These are phyloP conservation scores for Drosophila micromelanica DNA, from an alignment of 1,140 invertebrate species.

Conservation along the genomic window DNA sequence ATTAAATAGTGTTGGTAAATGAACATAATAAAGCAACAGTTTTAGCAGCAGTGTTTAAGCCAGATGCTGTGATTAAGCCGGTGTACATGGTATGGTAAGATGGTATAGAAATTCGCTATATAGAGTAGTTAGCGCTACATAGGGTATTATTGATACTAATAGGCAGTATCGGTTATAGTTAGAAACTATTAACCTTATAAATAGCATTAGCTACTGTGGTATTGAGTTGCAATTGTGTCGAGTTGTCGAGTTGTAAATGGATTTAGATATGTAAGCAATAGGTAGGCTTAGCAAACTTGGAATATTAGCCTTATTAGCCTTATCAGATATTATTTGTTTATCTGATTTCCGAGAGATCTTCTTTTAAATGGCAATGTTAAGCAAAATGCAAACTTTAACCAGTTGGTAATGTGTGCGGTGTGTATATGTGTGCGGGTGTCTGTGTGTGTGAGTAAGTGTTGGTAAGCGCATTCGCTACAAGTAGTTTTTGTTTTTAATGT, in stretches of 20 bases:
- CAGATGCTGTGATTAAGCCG: slow-evolving; percentile 25
- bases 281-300: background rate
- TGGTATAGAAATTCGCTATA: slow-evolving; percentile 15
- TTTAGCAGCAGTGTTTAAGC: slow-evolving; percentile 61
- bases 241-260: slow-evolving; percentile 4
- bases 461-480: slow-evolving; percentile 63
- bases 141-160: background rate
- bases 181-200: background rate
- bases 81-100: slow-evolving; percentile 15
- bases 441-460: slow-evolving; percentile 2
- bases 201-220: background rate
- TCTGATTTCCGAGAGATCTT: background rate
- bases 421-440: background rate
- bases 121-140: slow-evolving; percentile 51
- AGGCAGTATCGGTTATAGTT: background rate
- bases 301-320: no score
- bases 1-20: background rate
- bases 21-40: slow-evolving; percentile 39
- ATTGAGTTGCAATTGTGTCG: background rate
- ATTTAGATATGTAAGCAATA: background rate
- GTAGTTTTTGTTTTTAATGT: slow-evolving; percentile 26
- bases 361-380: slow-evolving; percentile 34
- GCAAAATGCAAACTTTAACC: slow-evolving; percentile 39
- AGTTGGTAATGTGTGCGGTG: slow-evolving; percentile 24
- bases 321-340: no score